Percentiles rank a stretch among this genome's conserved stretches.
Conservation (phyloP, 2,113 vertebrate genomes). For the Cromileptes altivelis region DNA sequence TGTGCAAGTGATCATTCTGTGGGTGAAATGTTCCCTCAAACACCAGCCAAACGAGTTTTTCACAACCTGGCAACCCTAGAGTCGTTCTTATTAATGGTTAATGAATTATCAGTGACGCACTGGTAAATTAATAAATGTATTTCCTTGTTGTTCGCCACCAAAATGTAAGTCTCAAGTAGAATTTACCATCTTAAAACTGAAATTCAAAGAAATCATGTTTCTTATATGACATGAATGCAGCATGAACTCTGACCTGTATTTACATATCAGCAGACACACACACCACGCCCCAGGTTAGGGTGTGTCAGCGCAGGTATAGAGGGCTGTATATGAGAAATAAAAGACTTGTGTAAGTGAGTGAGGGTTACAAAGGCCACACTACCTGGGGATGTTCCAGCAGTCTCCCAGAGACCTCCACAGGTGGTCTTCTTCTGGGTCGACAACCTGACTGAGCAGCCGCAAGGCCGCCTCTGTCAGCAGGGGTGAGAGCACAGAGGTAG, state of each 20-base stretch:
- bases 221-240: neutral
- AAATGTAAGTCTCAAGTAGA: neutral
- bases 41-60: neutral
- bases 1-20: too few species aligned
- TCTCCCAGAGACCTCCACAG: constrained; percentile 86
- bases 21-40: neutral
- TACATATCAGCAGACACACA: constrained; percentile 10
- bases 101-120: neutral
- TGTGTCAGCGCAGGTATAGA: neutral
- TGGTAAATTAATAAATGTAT: neutral
- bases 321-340: neutral
- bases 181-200: neutral
- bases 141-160: neutral
- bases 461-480: constrained; percentile 85
- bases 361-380: neutral
- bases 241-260: constrained; percentile 16
- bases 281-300: neutral
- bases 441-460: constrained; percentile 76
- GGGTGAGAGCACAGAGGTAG: constrained; percentile 80
- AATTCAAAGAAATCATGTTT: neutral
- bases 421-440: constrained; percentile 63
- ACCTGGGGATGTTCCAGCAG: constrained; percentile 87
- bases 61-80: neutral
- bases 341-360: neutral
- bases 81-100: neutral